These are phyloP conservation scores for Nannospalax galili DNA, from an alignment of 2,113 vertebrate species.

Conservation along the genomic window DNA sequence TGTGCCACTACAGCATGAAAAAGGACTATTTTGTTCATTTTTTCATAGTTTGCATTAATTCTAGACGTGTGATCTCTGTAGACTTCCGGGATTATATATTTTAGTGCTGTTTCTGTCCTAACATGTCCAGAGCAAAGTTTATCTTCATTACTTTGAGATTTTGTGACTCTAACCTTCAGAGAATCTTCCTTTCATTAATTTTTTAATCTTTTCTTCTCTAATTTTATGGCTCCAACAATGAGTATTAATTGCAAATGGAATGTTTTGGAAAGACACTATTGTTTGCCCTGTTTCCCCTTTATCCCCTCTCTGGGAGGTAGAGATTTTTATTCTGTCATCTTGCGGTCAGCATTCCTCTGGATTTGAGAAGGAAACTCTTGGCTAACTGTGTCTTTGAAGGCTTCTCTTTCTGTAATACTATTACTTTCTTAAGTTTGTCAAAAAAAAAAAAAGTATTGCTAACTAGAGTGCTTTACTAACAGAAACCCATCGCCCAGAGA, in stretches of 20 bases:
- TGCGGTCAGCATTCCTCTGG: neutral
- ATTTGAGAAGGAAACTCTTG: fast-evolving
- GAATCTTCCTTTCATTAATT: too few species aligned
- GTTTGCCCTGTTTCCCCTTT: neutral
- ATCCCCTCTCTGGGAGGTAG: neutral
- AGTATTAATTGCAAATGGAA: neutral
- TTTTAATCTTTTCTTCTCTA: too few species aligned
- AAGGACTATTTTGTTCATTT: neutral
- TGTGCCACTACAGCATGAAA: neutral
- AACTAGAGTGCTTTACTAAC: neutral
- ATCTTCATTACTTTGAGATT: too few species aligned
- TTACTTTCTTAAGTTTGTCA: neutral
- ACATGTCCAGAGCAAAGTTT: too few species aligned
- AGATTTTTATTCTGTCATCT: neutral
- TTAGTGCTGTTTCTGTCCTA: too few species aligned
- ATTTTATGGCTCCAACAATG: too few species aligned
- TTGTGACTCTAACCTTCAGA: too few species aligned
- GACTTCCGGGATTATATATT: too few species aligned
- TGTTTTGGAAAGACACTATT: neutral
- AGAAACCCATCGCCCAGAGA: neutral
- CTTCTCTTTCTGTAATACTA: neutral
- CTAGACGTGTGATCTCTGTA: too few species aligned
- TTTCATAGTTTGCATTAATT: too few species aligned
- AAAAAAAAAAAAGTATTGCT: neutral
- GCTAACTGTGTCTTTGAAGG: neutral